A percentile compares a stretch with the other conserved stretches of the same genome.
Conservation (phyloP, 2,888 invertebrate species). For the Melinopterus prodromus region DNA sequence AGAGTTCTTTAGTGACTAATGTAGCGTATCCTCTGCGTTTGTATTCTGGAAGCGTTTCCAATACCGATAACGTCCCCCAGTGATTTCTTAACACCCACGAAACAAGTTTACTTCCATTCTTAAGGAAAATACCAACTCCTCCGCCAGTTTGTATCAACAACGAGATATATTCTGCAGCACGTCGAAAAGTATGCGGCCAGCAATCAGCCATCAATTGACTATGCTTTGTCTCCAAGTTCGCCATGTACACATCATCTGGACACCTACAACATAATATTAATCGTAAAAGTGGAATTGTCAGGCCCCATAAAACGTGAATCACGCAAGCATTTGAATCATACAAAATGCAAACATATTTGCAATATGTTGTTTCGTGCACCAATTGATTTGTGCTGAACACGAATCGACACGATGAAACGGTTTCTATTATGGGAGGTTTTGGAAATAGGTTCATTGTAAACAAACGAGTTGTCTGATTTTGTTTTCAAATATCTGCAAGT, state of each 20-base stretch:
- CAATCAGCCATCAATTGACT: slow-evolving; percentile 36
- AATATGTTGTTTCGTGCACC: no score
- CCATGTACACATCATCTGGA: slow-evolving; percentile 36
- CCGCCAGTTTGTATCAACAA: slow-evolving; percentile 31
- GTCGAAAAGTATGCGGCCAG: slow-evolving; percentile 45
- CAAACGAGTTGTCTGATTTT: no score
- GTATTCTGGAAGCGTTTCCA: slow-evolving; percentile 32
- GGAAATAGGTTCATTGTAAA: no score
- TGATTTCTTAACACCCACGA: slow-evolving; percentile 34
- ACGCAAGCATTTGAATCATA: no score
- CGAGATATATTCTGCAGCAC: slow-evolving; percentile 38
- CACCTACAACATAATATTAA: slow-evolving; percentile 21
- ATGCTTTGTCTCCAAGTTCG: slow-evolving; percentile 29
- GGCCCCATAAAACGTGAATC: no score
- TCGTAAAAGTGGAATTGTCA: no score
- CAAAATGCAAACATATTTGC: no score
- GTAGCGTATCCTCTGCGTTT: slow-evolving; percentile 32
- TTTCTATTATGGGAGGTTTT: no score
- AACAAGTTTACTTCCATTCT: slow-evolving; percentile 29
- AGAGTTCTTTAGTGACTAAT: slow-evolving; percentile 30
- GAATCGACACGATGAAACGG: no score
- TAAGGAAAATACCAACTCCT: slow-evolving; percentile 32
- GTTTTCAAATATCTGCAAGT: no score
- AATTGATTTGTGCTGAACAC: no score
- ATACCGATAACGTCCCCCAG: slow-evolving; percentile 30